These are phyloP conservation scores for Crotophaga sulcirostris DNA, from an alignment of 2,113 vertebrate genomes.

Conservation along the genomic window DNA sequence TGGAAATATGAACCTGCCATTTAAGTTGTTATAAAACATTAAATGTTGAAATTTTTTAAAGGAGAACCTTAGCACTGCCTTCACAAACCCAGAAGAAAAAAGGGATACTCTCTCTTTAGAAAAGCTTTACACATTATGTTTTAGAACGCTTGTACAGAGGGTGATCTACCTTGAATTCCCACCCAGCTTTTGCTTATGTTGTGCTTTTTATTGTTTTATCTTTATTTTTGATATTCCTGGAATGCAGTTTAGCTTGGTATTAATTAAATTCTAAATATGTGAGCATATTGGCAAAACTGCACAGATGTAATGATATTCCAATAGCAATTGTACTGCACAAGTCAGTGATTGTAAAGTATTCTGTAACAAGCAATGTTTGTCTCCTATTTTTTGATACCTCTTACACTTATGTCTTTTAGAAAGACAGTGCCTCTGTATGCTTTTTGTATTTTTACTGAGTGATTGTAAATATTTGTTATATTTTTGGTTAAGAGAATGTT, in stretches of 20 bases:
- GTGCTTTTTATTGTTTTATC: slow-evolving; percentile 62
- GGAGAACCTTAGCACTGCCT: slow-evolving; percentile 3
- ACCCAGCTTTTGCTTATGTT: slow-evolving; percentile 52
- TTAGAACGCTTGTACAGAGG: slow-evolving; percentile 20
- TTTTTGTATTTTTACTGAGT: slow-evolving; percentile 96
- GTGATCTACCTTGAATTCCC: slow-evolving; percentile 43
- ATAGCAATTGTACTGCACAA: slow-evolving; percentile 88
- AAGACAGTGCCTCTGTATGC: slow-evolving; percentile 95
- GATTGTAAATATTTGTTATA: slow-evolving; percentile 98
- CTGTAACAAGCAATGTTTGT: slow-evolving; percentile 87
- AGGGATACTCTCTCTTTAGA: slow-evolving; percentile 60
- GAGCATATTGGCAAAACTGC: slow-evolving; percentile 84
- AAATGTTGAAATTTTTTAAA: background rate
- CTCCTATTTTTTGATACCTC: slow-evolving; percentile 89
- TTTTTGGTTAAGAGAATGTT: slow-evolving; percentile 98
- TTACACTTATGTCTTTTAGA: slow-evolving; percentile 98
- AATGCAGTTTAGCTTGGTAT: slow-evolving; percentile 85
- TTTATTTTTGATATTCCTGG: slow-evolving; percentile 76
- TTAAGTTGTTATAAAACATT: background rate
- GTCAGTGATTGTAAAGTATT: slow-evolving; percentile 85
- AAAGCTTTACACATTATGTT: slow-evolving; percentile 58
- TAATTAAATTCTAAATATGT: slow-evolving; percentile 72
- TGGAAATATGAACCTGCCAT: background rate
- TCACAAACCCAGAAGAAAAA: background rate
- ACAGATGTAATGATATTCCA: slow-evolving; percentile 82